phyloP scores from a whole-genome alignment of 2,888 invertebrate genomes.

The Nezara viridula region DNA sequence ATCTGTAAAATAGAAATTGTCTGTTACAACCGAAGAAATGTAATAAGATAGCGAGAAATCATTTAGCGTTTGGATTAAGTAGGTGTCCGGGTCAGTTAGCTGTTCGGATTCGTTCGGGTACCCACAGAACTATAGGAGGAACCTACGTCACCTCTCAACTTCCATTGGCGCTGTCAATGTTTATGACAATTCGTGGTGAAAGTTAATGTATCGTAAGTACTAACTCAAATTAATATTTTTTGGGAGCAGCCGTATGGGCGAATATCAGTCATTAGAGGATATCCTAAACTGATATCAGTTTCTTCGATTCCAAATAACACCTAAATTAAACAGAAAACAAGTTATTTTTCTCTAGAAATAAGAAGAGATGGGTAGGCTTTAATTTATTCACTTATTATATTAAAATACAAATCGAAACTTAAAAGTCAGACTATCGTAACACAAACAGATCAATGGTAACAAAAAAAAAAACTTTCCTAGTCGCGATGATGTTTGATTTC shows the following conservation, averaged over 20 bases:
- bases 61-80: not conserved
- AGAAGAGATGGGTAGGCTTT: not conserved
- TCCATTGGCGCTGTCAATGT: not conserved
- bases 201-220: not conserved
- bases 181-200: not conserved
- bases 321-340: no score
- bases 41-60: not conserved
- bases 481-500: not conserved
- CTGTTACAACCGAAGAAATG: not conserved
- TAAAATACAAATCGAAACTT: not conserved
- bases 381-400: no score
- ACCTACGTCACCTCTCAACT: not conserved
- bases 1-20: not conserved
- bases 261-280: no score
- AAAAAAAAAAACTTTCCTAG: not conserved
- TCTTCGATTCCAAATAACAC: no score
- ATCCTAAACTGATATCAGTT: no score
- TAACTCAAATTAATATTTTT: not conserved
- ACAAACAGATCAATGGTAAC: not conserved
- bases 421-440: no score
- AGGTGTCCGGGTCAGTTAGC: slow-evolving; percentile 40
- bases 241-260: not conserved
- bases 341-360: not conserved
- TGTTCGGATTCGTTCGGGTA: slow-evolving; percentile 33
- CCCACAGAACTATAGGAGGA: not conserved